Evolutionary conservation across 2,797 vertebrate species (phyloP).

Genomic region (Poeciliopsis turneri): DNA sequence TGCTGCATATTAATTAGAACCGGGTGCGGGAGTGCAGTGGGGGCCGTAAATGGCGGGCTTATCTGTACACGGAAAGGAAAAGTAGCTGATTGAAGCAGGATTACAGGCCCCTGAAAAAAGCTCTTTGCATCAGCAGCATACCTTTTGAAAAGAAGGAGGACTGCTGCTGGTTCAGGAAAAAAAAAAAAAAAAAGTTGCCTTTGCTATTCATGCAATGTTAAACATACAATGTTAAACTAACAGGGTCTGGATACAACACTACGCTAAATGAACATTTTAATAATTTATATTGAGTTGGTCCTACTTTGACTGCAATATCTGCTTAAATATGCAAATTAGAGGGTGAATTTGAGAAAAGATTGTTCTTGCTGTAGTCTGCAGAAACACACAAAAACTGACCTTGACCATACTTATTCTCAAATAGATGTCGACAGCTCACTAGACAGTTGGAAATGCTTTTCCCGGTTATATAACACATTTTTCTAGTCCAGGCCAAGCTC

Average conservation of each 20-base stretch:
- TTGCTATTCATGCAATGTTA: slow-evolving; percentile 23
- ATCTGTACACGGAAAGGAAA: slow-evolving; percentile 79
- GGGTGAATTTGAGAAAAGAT: neutral
- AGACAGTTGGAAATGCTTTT: neutral
- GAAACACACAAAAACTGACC: slow-evolving; percentile 5
- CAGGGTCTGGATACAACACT: neutral
- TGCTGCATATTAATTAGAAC: slow-evolving; percentile 82
- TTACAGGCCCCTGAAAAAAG: slow-evolving; percentile 81
- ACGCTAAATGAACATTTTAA: neutral
- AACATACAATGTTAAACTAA: slow-evolving; percentile 42
- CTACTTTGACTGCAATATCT: neutral
- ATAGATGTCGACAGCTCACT: neutral
- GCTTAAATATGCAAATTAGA: neutral
- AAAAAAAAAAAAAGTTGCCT: slow-evolving; percentile 19
- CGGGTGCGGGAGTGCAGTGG: slow-evolving; percentile 58
- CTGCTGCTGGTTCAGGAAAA: slow-evolving; percentile 57
- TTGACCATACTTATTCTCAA: neutral
- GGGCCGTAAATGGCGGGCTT: slow-evolving; percentile 78
- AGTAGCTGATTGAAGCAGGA: slow-evolving; percentile 84
- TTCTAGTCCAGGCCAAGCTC: neutral
- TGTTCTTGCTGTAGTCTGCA: neutral
- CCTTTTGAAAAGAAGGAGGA: slow-evolving; percentile 52
- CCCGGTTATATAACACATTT: neutral
- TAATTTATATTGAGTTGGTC: neutral
- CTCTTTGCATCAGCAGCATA: slow-evolving; percentile 77